Evolutionary conservation across 2,888 invertebrate genomes (phyloP).

Genomic region (Phalera bucephala): DNA sequence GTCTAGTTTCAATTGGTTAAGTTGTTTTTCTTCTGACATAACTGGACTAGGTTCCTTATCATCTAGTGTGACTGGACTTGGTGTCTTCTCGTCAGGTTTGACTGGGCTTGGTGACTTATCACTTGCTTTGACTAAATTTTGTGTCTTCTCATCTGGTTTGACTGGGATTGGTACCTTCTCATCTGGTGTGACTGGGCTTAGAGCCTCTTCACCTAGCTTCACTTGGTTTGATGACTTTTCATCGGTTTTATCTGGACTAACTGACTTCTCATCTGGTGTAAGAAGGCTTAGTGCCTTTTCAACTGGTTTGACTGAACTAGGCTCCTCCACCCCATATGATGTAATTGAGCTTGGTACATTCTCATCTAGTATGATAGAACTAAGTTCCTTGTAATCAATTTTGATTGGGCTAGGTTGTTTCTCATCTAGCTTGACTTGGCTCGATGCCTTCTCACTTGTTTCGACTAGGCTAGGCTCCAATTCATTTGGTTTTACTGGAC

Average conservation of each 20-base stretch:
- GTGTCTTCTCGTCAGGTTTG: neutral
- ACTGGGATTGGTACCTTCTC: slow-evolving; percentile 1
- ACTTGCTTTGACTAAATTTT: neutral
- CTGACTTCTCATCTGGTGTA: neutral
- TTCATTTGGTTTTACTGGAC: neutral
- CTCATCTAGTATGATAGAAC: neutral
- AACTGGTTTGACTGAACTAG: neutral
- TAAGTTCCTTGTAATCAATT: neutral
- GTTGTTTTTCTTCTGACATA: too few species aligned
- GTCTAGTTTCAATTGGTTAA: too few species aligned
- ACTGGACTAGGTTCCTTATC: neutral
- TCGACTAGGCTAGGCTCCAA: neutral
- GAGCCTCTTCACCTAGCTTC: too few species aligned
- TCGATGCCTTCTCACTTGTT: neutral
- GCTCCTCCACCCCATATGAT: neutral
- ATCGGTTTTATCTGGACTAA: neutral
- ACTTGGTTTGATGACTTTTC: too few species aligned
- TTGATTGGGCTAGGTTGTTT: neutral
- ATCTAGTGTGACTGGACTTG: too few species aligned
- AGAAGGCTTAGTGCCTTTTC: neutral
- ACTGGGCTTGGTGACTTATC: neutral
- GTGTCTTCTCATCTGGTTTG: neutral
- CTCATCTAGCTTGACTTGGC: neutral
- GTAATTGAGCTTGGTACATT: neutral
- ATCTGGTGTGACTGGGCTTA: neutral